Base-by-base conservation (phyloP, 2,113 vertebrate genomes). In the Sciurus niger region DNA sequence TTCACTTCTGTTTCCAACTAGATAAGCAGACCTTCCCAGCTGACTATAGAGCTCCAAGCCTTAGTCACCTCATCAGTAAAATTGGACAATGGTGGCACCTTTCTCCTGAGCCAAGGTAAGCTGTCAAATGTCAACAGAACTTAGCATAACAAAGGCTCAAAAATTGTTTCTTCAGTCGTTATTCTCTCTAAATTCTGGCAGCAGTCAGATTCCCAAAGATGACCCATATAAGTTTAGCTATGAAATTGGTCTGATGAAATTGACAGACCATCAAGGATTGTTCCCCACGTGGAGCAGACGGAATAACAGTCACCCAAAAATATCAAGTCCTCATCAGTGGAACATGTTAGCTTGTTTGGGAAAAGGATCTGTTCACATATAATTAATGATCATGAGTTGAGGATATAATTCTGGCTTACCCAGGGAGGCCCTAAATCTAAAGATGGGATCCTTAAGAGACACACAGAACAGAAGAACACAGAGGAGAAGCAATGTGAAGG, bases 221-320 rank as follows among this genome's bases (percentile, higher is more conserved):
- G 46, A 55, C 5, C 9, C 34, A 43, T 13, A 32, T 32, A 43
- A 80, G 20, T 51, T 63, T 58, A 89, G 30, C 5, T 90, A 68
- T 55, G n/a, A 80, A 87, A 51, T 8, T 12, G 16, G 16, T 55
- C n/a, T n/a, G 46, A 58, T 24, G 10, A 9, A 34, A 79, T 4
- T 22, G 16, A 51, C 28, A 37, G 4, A 34, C 11, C 25, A 43
- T 1, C 12, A 2, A 2, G 20, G 7, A 40, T 18, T 46, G 34
- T 48, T 46, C 34, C 25, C 22, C 13, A 18, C 2, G 18, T 13
- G 11, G 48, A 4, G 0, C 2, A 73, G 25, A 24, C 0, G 46
- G 43, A 78, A 16, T 17, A 80, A 48, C 0, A 8, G 25, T 34
- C 74, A 80, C 37, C 32, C 37, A 2, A 43, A 86, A 46, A 34